Evolutionary conservation across 2,888 invertebrate species (phyloP), one percentile per base, ranked within the genome.

Genomic region (Mythimna impura): DNA sequence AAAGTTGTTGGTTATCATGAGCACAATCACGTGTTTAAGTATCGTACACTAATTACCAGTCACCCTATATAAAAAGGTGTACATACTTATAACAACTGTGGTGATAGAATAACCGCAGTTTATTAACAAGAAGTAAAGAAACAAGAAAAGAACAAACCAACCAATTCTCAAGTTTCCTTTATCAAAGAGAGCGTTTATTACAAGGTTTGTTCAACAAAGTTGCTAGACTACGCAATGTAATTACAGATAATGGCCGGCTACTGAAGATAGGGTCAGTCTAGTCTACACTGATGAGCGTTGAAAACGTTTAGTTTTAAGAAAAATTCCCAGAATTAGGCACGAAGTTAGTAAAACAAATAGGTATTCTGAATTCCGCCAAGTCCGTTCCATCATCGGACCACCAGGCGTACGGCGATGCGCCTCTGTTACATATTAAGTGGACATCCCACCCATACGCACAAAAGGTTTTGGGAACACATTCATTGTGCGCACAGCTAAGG

Each of bases 211-310:
- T 65, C 40, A 40, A 73, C 65, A 50, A 54, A 58, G 58, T 68
- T 60, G 71, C 74, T 65, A 78, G 84, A 82, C 80, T 81, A 80
- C 76, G 80, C 83, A 87, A 86, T 85, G 87, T 86, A 87, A 90
- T 89, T 87, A 88, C 74, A 80, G 71, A 75, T 84, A 87, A 85
- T 78, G 74, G 76, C 30, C 72, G 61, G 63, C 76, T 68, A 50
- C 47, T n/a, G 20, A 50, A 30, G 20, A 40, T 60, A 47, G 54
- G 43, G 55, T 12, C 17, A 65, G 73, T 73, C 61, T 63, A 65
- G 60, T 30, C 60, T 55, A 43, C 12, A 10, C 36, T 40, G 8
- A 34, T 60, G 34, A 63, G 14, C 47, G n/a, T 47, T n/a, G 12
- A 67, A 66, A 61, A 47, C 61, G 12, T 36, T 55, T 60, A 10